These are phyloP conservation scores for Thymallus thymallus DNA, from an alignment of 2,113 vertebrate genomes.

Conservation along the genomic window DNA sequence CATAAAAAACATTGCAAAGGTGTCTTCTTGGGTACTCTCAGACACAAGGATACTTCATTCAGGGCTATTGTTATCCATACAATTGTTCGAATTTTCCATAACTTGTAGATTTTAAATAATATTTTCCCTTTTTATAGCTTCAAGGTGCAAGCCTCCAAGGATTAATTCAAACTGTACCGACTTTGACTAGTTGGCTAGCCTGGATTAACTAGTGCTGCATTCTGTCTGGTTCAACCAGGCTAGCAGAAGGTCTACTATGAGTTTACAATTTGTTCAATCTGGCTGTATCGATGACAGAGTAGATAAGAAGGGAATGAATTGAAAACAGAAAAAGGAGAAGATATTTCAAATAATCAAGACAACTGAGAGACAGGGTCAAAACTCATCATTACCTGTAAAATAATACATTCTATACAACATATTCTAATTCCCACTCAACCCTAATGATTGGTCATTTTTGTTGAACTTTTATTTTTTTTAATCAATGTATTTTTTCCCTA, in stretches of 20 bases:
- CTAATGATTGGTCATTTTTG: conserved; percentile 28
- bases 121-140: too few relatives aligned
- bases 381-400: conserved; percentile 24
- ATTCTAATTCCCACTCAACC: conserved; percentile 23
- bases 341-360: conserved; percentile 46
- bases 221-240: conserved; percentile 28
- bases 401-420: conserved; percentile 17
- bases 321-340: conserved; percentile 46
- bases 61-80: background rate
- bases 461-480: conserved; percentile 23
- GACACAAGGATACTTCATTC: conserved; percentile 32
- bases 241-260: background rate
- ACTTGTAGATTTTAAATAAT: too few relatives aligned
- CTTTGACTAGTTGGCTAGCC: too few relatives aligned
- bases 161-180: too few relatives aligned
- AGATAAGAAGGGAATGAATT: conserved; percentile 53
- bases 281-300: conserved; percentile 40
- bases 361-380: conserved; percentile 45
- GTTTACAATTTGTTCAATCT: background rate
- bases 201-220: conserved; percentile 25
- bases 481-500: conserved; percentile 32
- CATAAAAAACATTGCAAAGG: conserved; percentile 45
- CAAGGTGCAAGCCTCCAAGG: too few relatives aligned
- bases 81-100: too few relatives aligned
- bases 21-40: conserved; percentile 14